Evolutionary conservation across 2,888 invertebrate genomes (phyloP).

Genomic region (Anthrax anthrax): DNA sequence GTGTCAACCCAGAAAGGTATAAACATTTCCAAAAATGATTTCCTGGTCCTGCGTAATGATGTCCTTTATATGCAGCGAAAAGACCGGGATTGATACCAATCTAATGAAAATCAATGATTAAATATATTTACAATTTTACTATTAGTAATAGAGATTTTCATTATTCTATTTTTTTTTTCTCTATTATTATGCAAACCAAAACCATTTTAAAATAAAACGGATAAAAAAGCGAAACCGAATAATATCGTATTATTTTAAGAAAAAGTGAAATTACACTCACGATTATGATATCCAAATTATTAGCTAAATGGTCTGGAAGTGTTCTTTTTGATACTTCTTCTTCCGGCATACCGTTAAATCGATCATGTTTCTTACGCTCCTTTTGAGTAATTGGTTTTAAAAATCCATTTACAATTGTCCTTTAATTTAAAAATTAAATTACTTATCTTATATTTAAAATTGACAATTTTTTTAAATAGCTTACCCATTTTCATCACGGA

Average conservation of each 20-base stretch:
- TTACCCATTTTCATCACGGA: conserved; percentile 48
- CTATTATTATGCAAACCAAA: neutral
- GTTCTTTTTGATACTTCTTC: conserved; percentile 89
- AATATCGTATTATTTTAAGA: neutral
- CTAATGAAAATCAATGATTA: conserved; percentile 38
- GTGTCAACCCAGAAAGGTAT: conserved; percentile 83
- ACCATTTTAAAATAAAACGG: conserved; percentile 5
- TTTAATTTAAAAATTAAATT: neutral
- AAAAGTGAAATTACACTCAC: conserved; percentile 58
- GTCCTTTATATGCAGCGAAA: conserved; percentile 94
- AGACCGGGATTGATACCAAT: conserved; percentile 96
- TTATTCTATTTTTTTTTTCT: too few relatives aligned
- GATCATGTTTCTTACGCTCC: conserved; percentile 85
- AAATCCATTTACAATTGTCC: conserved; percentile 14
- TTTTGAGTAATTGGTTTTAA: conserved; percentile 37
- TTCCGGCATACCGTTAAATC: conserved; percentile 92
- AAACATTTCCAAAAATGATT: conserved; percentile 99
- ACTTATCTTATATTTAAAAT: neutral
- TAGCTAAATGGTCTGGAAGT: conserved; percentile 85
- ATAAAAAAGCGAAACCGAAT: conserved; percentile 5
- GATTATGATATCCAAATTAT: conserved; percentile 94
- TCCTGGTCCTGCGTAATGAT: conserved; percentile 97
- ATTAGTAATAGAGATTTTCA: too few relatives aligned
- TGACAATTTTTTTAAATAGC: conserved; percentile 11
- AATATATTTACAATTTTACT: too few relatives aligned